A percentile compares a stretch with the other conserved stretches of the same genome.
Evolutionary conservation across 2,888 invertebrate species (phyloP).

Genomic region (Mellilla xanthometata): DNA sequence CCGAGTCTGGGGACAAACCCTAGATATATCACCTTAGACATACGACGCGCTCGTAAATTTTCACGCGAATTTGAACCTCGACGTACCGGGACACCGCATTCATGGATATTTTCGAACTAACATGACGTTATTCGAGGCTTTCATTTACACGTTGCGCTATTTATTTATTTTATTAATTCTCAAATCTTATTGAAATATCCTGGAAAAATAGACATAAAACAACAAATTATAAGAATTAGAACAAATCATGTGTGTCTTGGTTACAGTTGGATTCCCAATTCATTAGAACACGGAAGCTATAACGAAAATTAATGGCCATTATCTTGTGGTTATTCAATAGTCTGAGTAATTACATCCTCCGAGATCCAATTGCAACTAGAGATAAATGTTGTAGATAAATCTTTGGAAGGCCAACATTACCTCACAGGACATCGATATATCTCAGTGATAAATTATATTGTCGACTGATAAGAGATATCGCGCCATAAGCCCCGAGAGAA

Average conservation of each 20-base stretch:
- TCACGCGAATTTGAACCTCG: conserved; percentile 58
- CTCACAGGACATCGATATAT: conserved; percentile 32
- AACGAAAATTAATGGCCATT: conserved; percentile 12
- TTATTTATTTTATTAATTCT: too few relatives aligned
- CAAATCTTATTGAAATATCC: too few relatives aligned
- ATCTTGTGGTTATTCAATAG: conserved; percentile 13
- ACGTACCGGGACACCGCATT: conserved; percentile 35
- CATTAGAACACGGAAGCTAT: conserved; percentile 10
- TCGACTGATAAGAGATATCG: conserved; percentile 44
- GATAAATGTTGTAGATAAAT: too few relatives aligned
- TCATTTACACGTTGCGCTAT: too few relatives aligned
- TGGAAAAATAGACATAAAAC: too few relatives aligned
- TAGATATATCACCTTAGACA: conserved; percentile 52
- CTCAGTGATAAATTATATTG: conserved; percentile 39
- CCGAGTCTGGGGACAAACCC: conserved; percentile 38
- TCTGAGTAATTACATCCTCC: conserved; percentile 22
- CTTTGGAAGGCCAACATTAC: conserved; percentile 31
- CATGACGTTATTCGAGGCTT: conserved; percentile 37
- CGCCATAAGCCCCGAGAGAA: conserved; percentile 34
- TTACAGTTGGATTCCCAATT: not conserved
- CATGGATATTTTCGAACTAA: conserved; percentile 48
- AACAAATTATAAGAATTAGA: too few relatives aligned
- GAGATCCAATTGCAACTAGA: conserved; percentile 14
- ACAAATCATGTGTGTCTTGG: too few relatives aligned
- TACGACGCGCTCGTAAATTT: conserved; percentile 63